These are phyloP conservation scores for Excalfactoria chinensis DNA, from an alignment of 2,113 vertebrate genomes.

Conservation along the genomic window DNA sequence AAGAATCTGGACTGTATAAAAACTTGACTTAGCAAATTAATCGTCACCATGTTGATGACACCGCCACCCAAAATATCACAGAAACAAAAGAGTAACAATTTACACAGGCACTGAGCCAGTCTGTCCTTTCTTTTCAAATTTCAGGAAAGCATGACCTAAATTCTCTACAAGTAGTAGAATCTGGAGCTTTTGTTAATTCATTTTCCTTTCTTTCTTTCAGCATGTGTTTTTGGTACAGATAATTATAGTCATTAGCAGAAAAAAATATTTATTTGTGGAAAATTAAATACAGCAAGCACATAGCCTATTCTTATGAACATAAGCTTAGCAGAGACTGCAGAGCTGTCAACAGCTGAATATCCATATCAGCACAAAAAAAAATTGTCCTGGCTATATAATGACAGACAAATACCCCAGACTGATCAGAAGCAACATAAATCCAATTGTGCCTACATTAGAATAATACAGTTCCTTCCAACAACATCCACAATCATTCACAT, in stretches of 20 bases:
- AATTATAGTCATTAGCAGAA: not conserved
- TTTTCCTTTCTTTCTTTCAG: not conserved
- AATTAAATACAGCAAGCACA: not conserved
- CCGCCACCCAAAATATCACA: slow-evolving; percentile 49
- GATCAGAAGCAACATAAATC: not conserved
- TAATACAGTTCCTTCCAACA: not conserved
- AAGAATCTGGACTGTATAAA: slow-evolving; percentile 46
- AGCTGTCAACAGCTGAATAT: not conserved
- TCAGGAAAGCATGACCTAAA: slow-evolving; percentile 35
- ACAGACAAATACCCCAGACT: not conserved
- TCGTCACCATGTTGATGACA: slow-evolving; percentile 53
- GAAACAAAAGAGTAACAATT: slow-evolving; percentile 52
- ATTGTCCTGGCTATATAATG: not conserved
- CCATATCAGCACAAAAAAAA: not conserved
- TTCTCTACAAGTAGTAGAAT: slow-evolving; percentile 15
- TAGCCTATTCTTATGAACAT: not conserved
- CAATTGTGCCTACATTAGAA: not conserved
- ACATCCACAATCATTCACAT: not conserved
- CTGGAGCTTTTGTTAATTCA: not conserved
- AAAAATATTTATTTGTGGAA: not conserved
- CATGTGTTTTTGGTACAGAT: not conserved
- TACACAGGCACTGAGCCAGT: slow-evolving; percentile 19
- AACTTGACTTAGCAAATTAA: slow-evolving; percentile 54
- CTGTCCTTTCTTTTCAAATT: slow-evolving; percentile 46
- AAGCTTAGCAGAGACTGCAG: not conserved